Percentiles rank a stretch among this genome's conserved stretches.
These are phyloP conservation scores for Ispidina picta DNA, from an alignment of 2,797 vertebrate species.

Conservation along the genomic window DNA sequence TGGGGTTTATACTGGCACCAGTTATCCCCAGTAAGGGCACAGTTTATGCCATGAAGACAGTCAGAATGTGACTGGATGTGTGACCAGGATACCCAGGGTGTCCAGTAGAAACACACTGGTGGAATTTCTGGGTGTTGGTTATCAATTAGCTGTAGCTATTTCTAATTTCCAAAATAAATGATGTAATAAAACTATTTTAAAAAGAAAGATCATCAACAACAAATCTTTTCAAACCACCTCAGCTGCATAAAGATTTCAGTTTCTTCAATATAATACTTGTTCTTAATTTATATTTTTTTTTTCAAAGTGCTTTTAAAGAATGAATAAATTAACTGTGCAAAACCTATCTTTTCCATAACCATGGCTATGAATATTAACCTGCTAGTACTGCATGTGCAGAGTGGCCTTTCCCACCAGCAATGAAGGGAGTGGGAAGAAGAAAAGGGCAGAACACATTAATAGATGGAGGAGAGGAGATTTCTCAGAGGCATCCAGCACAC, in stretches of 20 bases:
- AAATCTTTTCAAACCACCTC: not conserved
- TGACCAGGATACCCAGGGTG: not conserved
- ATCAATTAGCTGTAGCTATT: not conserved
- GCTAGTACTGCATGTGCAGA: not conserved
- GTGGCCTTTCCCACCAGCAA: not conserved
- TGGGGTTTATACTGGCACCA: not conserved
- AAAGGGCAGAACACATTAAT: not conserved
- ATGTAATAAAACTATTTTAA: not conserved
- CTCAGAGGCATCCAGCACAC: not conserved
- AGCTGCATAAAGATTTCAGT: not conserved
- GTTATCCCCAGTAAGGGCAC: not conserved
- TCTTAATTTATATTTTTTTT: not conserved
- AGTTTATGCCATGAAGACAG: not conserved
- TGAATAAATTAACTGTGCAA: not conserved
- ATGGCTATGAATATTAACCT: not conserved
- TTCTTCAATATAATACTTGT: not conserved
- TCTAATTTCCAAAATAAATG: not conserved
- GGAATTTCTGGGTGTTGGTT: not conserved
- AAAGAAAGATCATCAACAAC: not conserved
- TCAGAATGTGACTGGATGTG: not conserved
- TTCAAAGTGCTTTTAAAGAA: not conserved
- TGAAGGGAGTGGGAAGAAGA: not conserved
- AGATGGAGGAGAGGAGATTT: not conserved
- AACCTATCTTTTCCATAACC: not conserved
- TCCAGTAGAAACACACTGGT: not conserved